Percentiles rank a stretch among this genome's conserved stretches.
These are phyloP conservation scores for Synanthedon vespiformis DNA, from an alignment of 2,888 invertebrate genomes.

Conservation along the genomic window DNA sequence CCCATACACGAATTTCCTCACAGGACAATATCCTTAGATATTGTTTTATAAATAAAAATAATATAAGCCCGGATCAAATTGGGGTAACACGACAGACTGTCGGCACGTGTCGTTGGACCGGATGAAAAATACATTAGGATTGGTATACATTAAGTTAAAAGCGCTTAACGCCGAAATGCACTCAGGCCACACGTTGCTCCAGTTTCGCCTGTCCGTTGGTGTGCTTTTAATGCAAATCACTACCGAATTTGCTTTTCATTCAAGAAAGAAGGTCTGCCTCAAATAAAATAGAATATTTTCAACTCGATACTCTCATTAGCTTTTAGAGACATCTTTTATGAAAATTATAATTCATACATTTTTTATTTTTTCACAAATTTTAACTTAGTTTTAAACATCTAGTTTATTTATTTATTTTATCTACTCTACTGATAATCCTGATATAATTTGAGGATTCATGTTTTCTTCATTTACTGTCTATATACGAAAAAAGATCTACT, in stretches of 20 bases:
- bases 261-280: not conserved
- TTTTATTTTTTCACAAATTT: no score
- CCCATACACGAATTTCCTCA: no score
- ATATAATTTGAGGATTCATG: no score
- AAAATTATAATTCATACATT: no score
- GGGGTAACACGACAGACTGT: not conserved
- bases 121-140: constrained; percentile 10
- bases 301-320: not conserved
- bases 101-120: not conserved
- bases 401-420: no score
- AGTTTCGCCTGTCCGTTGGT: constrained; percentile 25
- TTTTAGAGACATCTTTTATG: no score
- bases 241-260: constrained; percentile 8
- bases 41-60: no score
- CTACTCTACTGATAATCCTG: no score
- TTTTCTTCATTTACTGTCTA: no score
- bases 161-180: constrained; percentile 39
- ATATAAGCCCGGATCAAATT: not conserved
- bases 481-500: no score
- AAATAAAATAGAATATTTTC: not conserved
- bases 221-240: constrained; percentile 38
- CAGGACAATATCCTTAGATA: no score
- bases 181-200: constrained; percentile 23
- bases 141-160: constrained; percentile 28
- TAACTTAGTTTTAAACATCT: no score